Evolutionary conservation across 37 sponge, comb jelly and placozoan genomes (phyloP).

Genomic region (Cladorhizidae sp.): DNA sequence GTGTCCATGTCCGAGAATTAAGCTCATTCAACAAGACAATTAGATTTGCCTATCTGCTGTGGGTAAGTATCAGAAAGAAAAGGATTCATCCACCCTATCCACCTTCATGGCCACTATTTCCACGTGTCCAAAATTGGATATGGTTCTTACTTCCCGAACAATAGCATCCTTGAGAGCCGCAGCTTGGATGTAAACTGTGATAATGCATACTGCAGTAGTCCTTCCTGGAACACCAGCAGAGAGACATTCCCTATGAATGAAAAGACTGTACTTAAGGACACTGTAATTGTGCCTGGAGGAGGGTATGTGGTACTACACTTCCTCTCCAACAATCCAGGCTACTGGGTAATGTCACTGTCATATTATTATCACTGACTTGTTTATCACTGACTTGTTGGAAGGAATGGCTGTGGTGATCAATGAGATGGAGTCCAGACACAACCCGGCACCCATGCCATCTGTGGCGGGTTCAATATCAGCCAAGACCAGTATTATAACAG

Average conservation of each 20-base stretch:
- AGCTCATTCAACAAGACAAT: conserved; percentile 25
- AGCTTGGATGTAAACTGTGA: conserved; percentile 48
- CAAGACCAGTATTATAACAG: conserved; percentile 9
- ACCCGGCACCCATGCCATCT: conserved; percentile 29
- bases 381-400: conserved; percentile 67
- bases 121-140: conserved; percentile 71
- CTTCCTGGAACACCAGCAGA: not conserved
- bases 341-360: conserved; percentile 95
- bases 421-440: conserved; percentile 21
- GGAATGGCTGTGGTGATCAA: conserved; percentile 85
- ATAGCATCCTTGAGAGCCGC: not conserved
- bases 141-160: conserved; percentile 37
- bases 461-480: conserved; percentile 20
- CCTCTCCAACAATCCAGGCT: conserved; percentile 84
- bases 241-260: not conserved
- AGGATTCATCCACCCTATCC: conserved; percentile 60
- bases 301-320: conserved; percentile 85
- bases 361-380: no score
- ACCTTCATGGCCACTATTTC: conserved; percentile 75
- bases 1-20: conserved; percentile 21
- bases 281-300: conserved; percentile 84
- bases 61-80: conserved; percentile 13
- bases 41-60: conserved; percentile 20
- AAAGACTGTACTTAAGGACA: conserved; percentile 73
- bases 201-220: conserved; percentile 7